Percentiles rank a stretch among this genome's conserved stretches.
phyloP scores from a whole-genome alignment of 37 sponge, comb jelly and placozoan species.

The Axinella damicornis region DNA sequence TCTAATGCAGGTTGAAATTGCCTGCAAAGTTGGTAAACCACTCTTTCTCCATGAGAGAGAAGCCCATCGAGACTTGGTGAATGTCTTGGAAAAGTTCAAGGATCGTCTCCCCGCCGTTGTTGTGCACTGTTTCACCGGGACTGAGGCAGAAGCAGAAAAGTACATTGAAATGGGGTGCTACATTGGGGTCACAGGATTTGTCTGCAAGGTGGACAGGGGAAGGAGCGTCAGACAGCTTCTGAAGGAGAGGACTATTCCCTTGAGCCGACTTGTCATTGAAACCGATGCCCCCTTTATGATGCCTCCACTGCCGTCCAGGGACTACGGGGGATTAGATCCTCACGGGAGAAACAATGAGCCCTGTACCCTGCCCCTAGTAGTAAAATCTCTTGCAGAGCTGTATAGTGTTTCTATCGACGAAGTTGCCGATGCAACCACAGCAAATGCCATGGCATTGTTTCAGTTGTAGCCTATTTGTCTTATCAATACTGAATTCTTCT shows the following conservation, averaged over 20 bases:
- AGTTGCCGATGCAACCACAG: not conserved
- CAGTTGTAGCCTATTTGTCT: too few species aligned
- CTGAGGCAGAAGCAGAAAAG: not conserved
- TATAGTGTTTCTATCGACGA: constrained; percentile 7
- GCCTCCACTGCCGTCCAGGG: constrained; percentile 4
- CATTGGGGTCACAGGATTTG: constrained; percentile 26
- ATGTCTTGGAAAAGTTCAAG: not conserved
- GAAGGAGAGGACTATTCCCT: not conserved
- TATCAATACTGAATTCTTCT: too few species aligned
- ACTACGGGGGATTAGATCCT: not conserved
- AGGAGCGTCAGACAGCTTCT: not conserved
- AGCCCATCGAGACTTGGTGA: not conserved
- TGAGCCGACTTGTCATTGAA: constrained; percentile 14
- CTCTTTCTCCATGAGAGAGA: constrained; percentile 27
- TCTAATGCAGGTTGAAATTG: not conserved
- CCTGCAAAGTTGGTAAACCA: constrained; percentile 6
- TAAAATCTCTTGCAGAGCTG: not conserved
- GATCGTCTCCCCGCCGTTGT: not conserved
- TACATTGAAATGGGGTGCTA: constrained; percentile 14
- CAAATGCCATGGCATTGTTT: constrained; percentile 5
- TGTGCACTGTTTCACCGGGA: constrained; percentile 29
- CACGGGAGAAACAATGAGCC: constrained; percentile 13
- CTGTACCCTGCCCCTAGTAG: constrained; percentile 12
- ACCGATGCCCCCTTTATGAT: constrained; percentile 31
- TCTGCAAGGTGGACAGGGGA: constrained; percentile 15